Conservation (phyloP, 2,797 vertebrate genomes). For the Pantherophis alleghaniensis region DNA sequence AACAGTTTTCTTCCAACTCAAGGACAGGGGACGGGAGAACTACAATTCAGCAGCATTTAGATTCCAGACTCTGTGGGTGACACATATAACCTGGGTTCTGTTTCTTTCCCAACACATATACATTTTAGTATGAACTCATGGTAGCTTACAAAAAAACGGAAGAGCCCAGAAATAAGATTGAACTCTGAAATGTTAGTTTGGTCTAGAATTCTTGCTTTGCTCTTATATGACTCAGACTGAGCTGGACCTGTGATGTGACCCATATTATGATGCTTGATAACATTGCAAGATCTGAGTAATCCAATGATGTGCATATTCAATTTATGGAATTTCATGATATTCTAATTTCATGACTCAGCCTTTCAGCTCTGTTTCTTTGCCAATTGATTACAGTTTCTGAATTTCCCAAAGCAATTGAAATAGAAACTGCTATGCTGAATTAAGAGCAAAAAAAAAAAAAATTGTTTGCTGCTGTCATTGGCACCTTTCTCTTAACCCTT, state of each 20-base stretch:
- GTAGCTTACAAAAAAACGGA: background rate
- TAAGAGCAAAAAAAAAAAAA: slow-evolving; percentile 15
- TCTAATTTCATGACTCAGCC: background rate
- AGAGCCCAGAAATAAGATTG: background rate
- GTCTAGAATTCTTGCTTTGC: background rate
- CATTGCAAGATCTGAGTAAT: background rate
- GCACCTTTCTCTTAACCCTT: slow-evolving; percentile 42
- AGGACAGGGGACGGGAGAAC: background rate
- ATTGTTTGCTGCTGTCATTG: slow-evolving; percentile 28
- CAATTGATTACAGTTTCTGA: background rate
- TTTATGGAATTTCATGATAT: background rate
- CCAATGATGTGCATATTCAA: background rate
- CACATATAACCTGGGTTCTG: background rate
- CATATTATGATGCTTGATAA: background rate
- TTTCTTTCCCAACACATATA: background rate
- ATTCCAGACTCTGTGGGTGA: background rate
- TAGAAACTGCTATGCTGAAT: slow-evolving; percentile 7
- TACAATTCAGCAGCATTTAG: background rate
- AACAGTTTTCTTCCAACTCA: background rate
- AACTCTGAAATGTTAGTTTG: background rate
- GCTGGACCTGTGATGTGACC: background rate
- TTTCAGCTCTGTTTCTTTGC: background rate
- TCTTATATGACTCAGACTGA: background rate
- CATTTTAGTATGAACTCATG: background rate
- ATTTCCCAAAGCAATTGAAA: fast-evolving